A percentile compares a stretch with the other conserved stretches of the same genome.
phyloP scores from a whole-genome alignment of 53 echinoderm and acorn worm genomes.

The Luidia sarsii region DNA sequence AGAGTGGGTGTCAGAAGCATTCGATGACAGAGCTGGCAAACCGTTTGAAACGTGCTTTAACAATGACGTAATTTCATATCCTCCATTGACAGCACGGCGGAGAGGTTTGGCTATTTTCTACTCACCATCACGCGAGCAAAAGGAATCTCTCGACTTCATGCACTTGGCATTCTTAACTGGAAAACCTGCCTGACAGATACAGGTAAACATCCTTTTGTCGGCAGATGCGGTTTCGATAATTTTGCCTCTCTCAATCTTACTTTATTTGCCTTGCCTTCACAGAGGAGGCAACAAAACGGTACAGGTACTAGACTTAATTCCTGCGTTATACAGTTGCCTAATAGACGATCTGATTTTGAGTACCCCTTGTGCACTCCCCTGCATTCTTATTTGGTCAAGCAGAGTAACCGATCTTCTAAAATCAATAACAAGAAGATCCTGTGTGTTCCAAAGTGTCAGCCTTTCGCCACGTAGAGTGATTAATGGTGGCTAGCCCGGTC shows the following conservation, averaged over 20 bases:
- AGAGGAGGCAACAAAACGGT: no score
- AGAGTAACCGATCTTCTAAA: constrained; percentile 26
- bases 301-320: no score
- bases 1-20: no score
- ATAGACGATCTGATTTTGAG: no score
- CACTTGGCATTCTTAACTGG: constrained; percentile 33
- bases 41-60: background rate
- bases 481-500: constrained; percentile 29
- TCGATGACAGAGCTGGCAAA: constrained; percentile 13
- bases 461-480: constrained; percentile 17
- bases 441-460: constrained; percentile 46
- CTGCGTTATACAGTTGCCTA: no score
- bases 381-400: background rate
- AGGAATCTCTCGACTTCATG: background rate
- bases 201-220: no score
- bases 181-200: constrained; percentile 38
- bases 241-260: no score
- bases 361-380: no score
- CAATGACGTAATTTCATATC: background rate
- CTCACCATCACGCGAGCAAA: background rate
- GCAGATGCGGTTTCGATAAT: no score
- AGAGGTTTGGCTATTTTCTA: background rate
- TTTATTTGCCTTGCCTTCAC: no score
- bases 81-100: no score
- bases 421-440: constrained; percentile 38